Conservation (phyloP, 2,888 invertebrate genomes). For the Masnerella sp. region DNA sequence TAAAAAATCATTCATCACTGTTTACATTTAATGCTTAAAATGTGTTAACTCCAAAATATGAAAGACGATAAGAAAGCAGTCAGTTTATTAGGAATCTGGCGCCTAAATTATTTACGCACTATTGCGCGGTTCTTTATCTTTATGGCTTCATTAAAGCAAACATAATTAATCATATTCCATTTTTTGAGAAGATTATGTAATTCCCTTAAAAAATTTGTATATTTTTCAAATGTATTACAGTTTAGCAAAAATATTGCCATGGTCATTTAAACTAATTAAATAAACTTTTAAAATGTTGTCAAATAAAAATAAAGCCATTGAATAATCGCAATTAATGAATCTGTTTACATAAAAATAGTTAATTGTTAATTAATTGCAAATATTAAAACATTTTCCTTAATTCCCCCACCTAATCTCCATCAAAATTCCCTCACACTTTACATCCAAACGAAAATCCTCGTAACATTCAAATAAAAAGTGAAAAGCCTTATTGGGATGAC, state of each 20-base stretch:
- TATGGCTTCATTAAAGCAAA: constrained; percentile 44
- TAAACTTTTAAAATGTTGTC: too few relatives aligned
- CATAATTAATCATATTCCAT: constrained; percentile 31
- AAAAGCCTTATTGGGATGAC: constrained; percentile 4
- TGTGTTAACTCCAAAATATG: constrained; percentile 8
- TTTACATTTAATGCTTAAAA: constrained; percentile 6
- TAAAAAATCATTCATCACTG: constrained; percentile 3
- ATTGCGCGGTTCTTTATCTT: constrained; percentile 27
- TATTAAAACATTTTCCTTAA: too few relatives aligned
- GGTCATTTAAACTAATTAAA: too few relatives aligned
- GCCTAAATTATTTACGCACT: constrained; percentile 20
- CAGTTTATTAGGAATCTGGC: constrained; percentile 16
- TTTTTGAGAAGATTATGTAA: constrained; percentile 35
- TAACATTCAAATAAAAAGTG: too few relatives aligned
- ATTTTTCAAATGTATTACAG: constrained; percentile 2
- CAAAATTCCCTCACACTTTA: not conserved
- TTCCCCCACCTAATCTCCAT: constrained; percentile 12
- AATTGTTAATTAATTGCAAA: too few relatives aligned
- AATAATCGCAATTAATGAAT: too few relatives aligned
- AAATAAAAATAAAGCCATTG: too few relatives aligned
- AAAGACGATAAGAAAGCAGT: constrained; percentile 23
- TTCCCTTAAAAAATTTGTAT: constrained; percentile 13
- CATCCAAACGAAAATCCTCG: too few relatives aligned
- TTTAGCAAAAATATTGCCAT: too few relatives aligned
- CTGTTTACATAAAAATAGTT: too few relatives aligned